Evolutionary conservation across 1,140 invertebrate genomes (phyloP), one percentile per base, ranked within the genome.

Genomic region (Carposina sasakii): DNA sequence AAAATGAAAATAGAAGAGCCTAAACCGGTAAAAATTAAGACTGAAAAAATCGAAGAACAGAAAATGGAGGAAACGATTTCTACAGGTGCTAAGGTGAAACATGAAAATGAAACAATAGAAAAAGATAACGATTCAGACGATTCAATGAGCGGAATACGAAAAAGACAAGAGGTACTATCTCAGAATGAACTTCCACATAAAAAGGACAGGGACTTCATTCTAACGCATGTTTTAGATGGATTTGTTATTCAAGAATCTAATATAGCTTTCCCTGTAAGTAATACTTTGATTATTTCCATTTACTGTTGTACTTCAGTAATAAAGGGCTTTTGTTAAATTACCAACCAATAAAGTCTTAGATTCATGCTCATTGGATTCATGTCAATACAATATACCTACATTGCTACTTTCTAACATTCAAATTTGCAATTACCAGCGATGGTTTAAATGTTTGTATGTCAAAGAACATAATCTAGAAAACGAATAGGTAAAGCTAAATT

Each of bases 171-270:
- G 22, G n/a, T 51, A 34, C 28, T 44, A 12, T 26, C 39, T 13
- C 20, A 21, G 5, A 15, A 51, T n/a, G 48, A 41, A 5, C 42
- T 15, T 24, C 20, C 43, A 1, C 13, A 36, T 19, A 73, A 70
- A 51, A 58, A 71, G 37, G 64, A 73, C 2, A 73, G 48, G 23
- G 63, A 66, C 31, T 70, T 60, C 39, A 52, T 81, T 10, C 46
- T 83, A 3, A 83, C 79, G 1, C 79, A 83, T 36, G 79, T 83
- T 4, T 51, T 83, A 9, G 79, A 79, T 30, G 79, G 79, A 9
- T 77, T 72, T 42, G 76, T 83, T 8, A 83, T 83, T 36, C 79
- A 83, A 41, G 79, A 83, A 40, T 83, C 79, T 10, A 83, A 78
- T 60, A 54, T 75, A 5, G 71, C 79, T 5, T 83, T 83, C 54